phyloP scores from a whole-genome alignment of 2,113 vertebrate genomes.

The Hippopotamus amphibius region DNA sequence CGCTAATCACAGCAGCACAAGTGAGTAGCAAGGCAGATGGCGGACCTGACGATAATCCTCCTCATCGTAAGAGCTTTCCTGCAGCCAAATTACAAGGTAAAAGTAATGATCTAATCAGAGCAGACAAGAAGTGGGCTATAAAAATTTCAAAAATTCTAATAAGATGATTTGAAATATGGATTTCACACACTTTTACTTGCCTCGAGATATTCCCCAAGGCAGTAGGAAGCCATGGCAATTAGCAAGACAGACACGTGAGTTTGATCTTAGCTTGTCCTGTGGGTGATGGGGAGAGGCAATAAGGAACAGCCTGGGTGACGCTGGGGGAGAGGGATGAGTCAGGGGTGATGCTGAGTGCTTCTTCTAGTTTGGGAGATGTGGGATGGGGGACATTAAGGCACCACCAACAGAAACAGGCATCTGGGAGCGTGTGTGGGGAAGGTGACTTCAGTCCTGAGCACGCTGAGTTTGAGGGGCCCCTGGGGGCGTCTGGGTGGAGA shows the following conservation, averaged over 20 bases:
- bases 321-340: not conserved
- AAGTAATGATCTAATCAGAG: not conserved
- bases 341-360: not conserved
- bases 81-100: not conserved
- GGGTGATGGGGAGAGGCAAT: not conserved
- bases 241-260: not conserved
- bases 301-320: not conserved
- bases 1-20: not conserved
- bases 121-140: not conserved
- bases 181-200: conserved; percentile 10
- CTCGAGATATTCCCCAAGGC: not conserved
- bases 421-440: not conserved
- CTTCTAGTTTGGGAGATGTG: not conserved
- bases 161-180: not conserved
- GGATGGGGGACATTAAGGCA: not conserved
- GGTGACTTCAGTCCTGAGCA: not conserved
- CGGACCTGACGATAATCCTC: not conserved
- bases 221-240: not conserved
- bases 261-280: not conserved
- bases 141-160: conserved; percentile 18
- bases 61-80: not conserved
- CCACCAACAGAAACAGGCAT: not conserved
- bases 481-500: not conserved
- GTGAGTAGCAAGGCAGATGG: not conserved
- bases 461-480: fast-evolving